Base-by-base conservation (phyloP, 2,797 vertebrate species). In the Austrolebias charrua region DNA sequence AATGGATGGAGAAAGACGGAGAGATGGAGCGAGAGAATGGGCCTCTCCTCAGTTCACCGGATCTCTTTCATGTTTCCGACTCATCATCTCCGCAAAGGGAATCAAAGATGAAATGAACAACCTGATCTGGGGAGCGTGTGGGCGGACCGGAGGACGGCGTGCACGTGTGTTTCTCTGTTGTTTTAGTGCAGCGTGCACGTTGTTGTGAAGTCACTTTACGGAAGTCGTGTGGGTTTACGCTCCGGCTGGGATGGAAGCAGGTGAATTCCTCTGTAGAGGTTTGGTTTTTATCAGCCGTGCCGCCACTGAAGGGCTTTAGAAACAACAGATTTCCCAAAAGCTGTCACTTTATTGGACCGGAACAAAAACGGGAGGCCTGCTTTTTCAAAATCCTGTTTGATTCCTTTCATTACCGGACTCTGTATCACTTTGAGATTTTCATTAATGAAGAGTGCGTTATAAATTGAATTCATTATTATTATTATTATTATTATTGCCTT, bases 61-160 rank as follows among this genome's bases (percentile, higher is more conserved):
- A 67, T 80, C 58, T 66, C 74, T 85, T 89, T 89, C 79, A 86
- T 87, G 85, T 82, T 82, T 78, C 69, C 73, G 71, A 69, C 74
- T 83, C 79, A 86, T 86, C 80, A 66, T 83, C 78, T 84, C 76
- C 60, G 83, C 75, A 88, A 86, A 87, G 85, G 79, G 86, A 88
- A 90, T 88, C 82, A 79, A 50, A 89, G 83, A 89, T 86, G 79
- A 85, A 85, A 85, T 89, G 83, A 86, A 85, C 74, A 73, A 65
- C 43, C 69, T 67, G 84, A 81, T 83, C 67, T 2, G 20, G 57
- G 63, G 73, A 72, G 78, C 66, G 80, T 35, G 78, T 87, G 82
- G 80, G 83, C 12, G 43, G 73, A 75, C 60, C 44, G 63, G 46
- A 78, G 64, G 64, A 55, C 35, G 63, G 46, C 58, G 66, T 73